Percentiles rank a stretch among this genome's conserved stretches.
These are phyloP conservation scores for Anguilla japonica DNA, from an alignment of 2,113 vertebrate species.

Conservation along the genomic window DNA sequence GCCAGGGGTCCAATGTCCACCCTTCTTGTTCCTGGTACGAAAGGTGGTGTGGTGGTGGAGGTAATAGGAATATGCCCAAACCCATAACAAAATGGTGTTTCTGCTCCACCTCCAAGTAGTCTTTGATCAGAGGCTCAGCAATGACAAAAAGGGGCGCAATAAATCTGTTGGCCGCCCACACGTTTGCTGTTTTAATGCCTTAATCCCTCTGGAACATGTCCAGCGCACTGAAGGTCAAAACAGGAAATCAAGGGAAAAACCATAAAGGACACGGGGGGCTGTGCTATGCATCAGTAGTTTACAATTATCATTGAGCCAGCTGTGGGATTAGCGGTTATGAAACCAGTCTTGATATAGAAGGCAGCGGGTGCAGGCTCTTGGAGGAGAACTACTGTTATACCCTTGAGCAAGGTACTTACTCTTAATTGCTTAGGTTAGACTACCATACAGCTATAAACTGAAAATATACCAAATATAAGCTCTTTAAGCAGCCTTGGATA, in stretches of 20 bases:
- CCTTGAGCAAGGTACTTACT: not conserved
- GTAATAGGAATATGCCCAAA: not conserved
- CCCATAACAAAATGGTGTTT: not conserved
- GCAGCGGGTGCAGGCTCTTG: not conserved
- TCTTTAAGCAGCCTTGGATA: too few species aligned
- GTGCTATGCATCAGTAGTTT: not conserved
- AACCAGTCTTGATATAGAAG: not conserved
- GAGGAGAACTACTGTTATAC: not conserved
- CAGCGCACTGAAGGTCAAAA: not conserved
- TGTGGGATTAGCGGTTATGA: not conserved
- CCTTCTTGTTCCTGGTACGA: not conserved
- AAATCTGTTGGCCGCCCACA: not conserved
- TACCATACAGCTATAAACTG: not conserved
- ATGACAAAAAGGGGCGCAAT: not conserved
- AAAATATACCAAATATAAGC: not conserved
- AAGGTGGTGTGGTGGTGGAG: not conserved
- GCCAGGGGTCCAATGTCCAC: not conserved
- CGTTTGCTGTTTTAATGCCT: not conserved
- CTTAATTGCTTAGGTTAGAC: not conserved
- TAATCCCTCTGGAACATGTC: not conserved
- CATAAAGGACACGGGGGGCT: not conserved
- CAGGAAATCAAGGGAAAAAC: not conserved
- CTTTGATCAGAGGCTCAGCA: not conserved
- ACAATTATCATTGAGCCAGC: not conserved
- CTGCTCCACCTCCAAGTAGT: not conserved